Percentiles rank a stretch among this genome's conserved stretches.
Conservation (phyloP, 2,888 invertebrate genomes). For the Icerya purchasi region DNA sequence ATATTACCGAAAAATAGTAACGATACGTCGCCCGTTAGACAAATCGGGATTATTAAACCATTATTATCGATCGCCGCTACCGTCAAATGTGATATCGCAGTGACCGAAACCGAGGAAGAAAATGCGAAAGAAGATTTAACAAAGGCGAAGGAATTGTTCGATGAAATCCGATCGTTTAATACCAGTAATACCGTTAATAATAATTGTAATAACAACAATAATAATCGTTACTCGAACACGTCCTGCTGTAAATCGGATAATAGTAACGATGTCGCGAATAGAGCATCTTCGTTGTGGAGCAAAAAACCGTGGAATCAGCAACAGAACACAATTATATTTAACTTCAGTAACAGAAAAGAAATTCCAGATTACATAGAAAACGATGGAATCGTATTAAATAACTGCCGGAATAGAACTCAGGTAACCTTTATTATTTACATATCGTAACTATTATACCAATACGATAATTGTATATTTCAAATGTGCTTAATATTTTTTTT, state of each 20-base stretch:
- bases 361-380: conserved; percentile 82
- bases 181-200: too few relatives aligned
- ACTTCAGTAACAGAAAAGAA: conserved; percentile 63
- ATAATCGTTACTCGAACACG: background rate
- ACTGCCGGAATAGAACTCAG: conserved; percentile 8
- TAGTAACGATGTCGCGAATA: conserved; percentile 39
- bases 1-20: background rate
- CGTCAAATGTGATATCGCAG: conserved; percentile 19
- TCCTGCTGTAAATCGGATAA: background rate
- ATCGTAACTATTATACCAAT: too few relatives aligned
- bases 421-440: too few relatives aligned
- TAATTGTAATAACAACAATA: background rate
- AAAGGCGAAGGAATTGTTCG: background rate
- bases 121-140: background rate
- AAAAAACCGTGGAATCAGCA: conserved; percentile 31
- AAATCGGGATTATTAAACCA: conserved; percentile 26
- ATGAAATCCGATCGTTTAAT: too few relatives aligned
- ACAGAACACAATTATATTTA: conserved; percentile 60
- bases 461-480: too few relatives aligned
- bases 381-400: conserved; percentile 34
- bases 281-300: conserved; percentile 23
- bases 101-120: background rate
- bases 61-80: conserved; percentile 27
- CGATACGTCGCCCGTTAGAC: conserved; percentile 11
- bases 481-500: too few relatives aligned